Conservation (phyloP, 2,888 invertebrate genomes). For the Cephus nigrinus region DNA sequence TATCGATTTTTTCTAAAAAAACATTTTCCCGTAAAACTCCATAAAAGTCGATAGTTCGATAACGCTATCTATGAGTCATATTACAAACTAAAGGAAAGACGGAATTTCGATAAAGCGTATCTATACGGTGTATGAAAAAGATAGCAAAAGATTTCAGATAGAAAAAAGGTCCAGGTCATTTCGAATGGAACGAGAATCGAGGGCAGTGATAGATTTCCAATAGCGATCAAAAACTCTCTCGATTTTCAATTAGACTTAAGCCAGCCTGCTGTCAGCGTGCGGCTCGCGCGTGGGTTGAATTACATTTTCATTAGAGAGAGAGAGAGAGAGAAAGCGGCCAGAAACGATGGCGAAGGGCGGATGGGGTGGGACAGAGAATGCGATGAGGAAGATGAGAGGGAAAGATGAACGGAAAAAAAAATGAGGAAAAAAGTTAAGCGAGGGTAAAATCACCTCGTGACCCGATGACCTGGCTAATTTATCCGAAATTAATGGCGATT, state of each 20-base stretch:
- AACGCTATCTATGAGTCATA: not conserved
- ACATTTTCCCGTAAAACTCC: not conserved
- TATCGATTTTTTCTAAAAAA: not conserved
- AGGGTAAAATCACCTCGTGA: not conserved
- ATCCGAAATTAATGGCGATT: not conserved
- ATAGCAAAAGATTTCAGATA: not conserved
- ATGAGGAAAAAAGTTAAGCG: not conserved
- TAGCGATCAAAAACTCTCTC: not conserved
- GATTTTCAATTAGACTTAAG: not conserved
- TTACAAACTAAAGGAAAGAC: not conserved
- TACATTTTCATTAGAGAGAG: slow-evolving; percentile 5
- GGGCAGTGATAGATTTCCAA: not conserved
- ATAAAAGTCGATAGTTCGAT: not conserved
- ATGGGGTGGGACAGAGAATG: slow-evolving; percentile 10
- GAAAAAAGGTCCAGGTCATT: not conserved
- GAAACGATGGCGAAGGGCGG: slow-evolving; percentile 17
- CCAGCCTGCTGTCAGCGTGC: not conserved
- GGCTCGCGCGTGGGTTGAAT: not conserved
- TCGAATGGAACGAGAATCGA: not conserved
- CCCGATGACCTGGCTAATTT: not conserved
- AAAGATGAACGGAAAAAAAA: slow-evolving; percentile 3
- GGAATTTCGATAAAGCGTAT: not conserved
- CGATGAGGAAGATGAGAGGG: not conserved
- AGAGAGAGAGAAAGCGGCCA: slow-evolving; percentile 1
- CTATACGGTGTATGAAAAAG: not conserved